Percentiles rank a stretch among this genome's conserved stretches.
Conservation (phyloP, 2,113 vertebrate species). For the Atherinomorus stipes region DNA sequence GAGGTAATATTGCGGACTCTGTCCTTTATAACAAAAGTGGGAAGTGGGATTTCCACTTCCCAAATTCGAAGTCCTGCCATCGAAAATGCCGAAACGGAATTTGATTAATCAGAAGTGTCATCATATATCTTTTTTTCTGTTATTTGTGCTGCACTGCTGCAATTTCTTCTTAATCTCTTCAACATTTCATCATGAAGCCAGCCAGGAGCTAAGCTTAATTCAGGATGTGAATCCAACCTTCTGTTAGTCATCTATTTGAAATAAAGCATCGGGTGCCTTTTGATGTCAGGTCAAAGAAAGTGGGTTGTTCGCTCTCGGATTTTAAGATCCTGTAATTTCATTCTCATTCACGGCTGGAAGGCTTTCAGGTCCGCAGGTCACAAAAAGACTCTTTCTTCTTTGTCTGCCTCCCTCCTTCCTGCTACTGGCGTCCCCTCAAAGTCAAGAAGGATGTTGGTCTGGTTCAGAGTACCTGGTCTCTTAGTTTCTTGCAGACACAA, state of each 20-base stretch:
- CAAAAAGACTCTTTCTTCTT: slow-evolving; percentile 69
- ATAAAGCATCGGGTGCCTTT: slow-evolving; percentile 17
- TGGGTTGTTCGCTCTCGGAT: slow-evolving; percentile 23
- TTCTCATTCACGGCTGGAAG: slow-evolving; percentile 49
- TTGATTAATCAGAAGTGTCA: too few relatives aligned
- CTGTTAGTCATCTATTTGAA: slow-evolving; percentile 24
- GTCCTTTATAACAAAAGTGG: too few relatives aligned
- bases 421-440: slow-evolving; percentile 64
- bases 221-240: slow-evolving; percentile 27
- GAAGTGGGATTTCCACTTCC: too few relatives aligned
- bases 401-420: slow-evolving; percentile 59
- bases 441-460: slow-evolving; percentile 49
- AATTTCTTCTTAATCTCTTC: slow-evolving; percentile 8
- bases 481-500: slow-evolving; percentile 12
- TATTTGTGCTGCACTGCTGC: not conserved
- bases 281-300: slow-evolving; percentile 49
- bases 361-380: slow-evolving; percentile 50
- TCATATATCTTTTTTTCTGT: not conserved
- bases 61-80: too few relatives aligned
- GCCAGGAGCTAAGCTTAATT: slow-evolving; percentile 3
- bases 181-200: slow-evolving; percentile 3
- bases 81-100: too few relatives aligned
- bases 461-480: slow-evolving; percentile 10
- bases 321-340: slow-evolving; percentile 58
- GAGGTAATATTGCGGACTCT: too few relatives aligned